These are phyloP conservation scores for Apostichopus californicus DNA, from an alignment of 35 echinoderm and acorn worm species.

Conservation along the genomic window DNA sequence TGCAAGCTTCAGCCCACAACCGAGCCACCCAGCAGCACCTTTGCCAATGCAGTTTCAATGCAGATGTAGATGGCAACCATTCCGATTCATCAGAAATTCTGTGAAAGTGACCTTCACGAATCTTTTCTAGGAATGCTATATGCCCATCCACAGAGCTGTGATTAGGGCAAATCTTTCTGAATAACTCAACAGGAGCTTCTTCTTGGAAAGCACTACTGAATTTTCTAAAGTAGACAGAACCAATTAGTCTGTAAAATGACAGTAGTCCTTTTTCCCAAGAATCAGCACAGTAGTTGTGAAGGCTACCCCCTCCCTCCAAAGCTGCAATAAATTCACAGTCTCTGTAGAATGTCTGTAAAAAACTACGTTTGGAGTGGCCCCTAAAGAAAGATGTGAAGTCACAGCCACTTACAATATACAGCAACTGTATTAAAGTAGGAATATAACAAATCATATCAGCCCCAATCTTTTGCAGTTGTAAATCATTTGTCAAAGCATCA, in stretches of 20 bases:
- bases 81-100: constrained; percentile 39
- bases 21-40: constrained; percentile 3
- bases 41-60: constrained; percentile 32
- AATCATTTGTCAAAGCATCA: not conserved
- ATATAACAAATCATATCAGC: not conserved
- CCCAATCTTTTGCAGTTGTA: constrained; percentile 8
- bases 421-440: not conserved
- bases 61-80: constrained; percentile 29
- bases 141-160: not conserved
- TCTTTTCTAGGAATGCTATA: not conserved
- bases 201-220: constrained; percentile 35
- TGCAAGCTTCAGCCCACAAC: not conserved
- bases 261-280: constrained; percentile 1
- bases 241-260: constrained; percentile 46
- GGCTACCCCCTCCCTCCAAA: not conserved
- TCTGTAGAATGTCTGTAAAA: constrained; percentile 25
- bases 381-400: constrained; percentile 48
- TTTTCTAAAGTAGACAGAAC: constrained; percentile 50
- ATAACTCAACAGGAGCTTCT: constrained; percentile 7
- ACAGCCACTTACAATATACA: constrained; percentile 46
- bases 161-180: not conserved
- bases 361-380: not conserved
- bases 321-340: constrained; percentile 53
- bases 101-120: constrained; percentile 50
- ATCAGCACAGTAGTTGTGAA: not conserved